Conservation (phyloP, 2,888 invertebrate genomes). For the Caenorhabditis sp. region DNA sequence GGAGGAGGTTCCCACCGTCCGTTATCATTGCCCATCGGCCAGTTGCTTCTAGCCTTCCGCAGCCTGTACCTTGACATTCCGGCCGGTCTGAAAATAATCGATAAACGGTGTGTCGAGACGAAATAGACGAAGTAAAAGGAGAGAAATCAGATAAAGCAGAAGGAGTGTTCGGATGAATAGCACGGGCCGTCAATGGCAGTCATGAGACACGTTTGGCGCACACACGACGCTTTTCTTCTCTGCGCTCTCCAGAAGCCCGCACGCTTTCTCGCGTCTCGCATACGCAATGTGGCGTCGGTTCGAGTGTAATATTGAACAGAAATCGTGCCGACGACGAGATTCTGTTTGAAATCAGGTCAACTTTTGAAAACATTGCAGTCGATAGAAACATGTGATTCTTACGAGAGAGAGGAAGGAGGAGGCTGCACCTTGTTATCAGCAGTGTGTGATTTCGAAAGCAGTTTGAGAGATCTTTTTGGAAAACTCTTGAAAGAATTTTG, state of each 20-base stretch:
- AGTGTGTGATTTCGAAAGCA: no score
- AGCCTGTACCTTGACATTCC: conserved; percentile 36
- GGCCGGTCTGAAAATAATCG: background rate
- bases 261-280: conserved; percentile 2
- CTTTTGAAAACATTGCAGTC: no score
- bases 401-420: no score
- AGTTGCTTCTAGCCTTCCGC: conserved; percentile 41
- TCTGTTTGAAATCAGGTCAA: no score
- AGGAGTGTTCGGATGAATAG: conserved; percentile 21
- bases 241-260: background rate
- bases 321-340: background rate
- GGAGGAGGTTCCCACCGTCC: conserved; percentile 42
- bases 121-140: no score
- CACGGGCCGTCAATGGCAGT: conserved; percentile 42
- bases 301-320: conserved; percentile 33
- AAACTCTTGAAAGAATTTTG: no score
- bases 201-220: conserved; percentile 45
- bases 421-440: no score
- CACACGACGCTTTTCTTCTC: background rate
- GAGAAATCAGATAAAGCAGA: background rate
- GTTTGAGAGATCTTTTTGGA: no score
- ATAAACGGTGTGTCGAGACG: no score
- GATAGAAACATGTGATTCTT: no score
- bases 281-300: conserved; percentile 38
- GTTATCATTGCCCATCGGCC: conserved; percentile 42